Evolutionary conservation across 2,888 invertebrate species (phyloP).

Genomic region (Acanthacorydalis orientalis): DNA sequence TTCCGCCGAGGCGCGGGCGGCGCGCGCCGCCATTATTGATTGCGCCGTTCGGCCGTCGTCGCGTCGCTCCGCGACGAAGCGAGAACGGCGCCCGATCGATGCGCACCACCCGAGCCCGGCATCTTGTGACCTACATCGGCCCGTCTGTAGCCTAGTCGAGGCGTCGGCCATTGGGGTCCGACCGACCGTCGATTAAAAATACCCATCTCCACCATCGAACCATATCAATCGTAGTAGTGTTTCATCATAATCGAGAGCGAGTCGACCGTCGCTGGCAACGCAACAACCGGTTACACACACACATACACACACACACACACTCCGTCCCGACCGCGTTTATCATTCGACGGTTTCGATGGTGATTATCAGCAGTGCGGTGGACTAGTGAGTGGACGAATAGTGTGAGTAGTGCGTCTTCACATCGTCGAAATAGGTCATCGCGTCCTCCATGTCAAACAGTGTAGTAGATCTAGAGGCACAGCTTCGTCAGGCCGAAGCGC

Average conservation of each 20-base stretch:
- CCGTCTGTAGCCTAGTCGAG: slow-evolving; percentile 12
- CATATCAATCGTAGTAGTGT: neutral
- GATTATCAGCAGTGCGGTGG: slow-evolving; percentile 4
- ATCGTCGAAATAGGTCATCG: too few relatives aligned
- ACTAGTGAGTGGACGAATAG: too few relatives aligned
- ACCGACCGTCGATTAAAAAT: slow-evolving; percentile 13
- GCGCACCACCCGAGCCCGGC: slow-evolving; percentile 8
- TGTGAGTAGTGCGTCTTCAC: too few relatives aligned
- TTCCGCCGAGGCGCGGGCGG: too few relatives aligned
- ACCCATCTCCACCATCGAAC: neutral
- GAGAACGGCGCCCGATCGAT: slow-evolving; percentile 9
- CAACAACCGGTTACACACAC: neutral
- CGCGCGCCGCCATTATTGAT: too few relatives aligned
- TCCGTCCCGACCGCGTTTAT: neutral
- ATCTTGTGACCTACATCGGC: slow-evolving; percentile 6
- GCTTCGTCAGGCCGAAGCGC: slow-evolving; percentile 63
- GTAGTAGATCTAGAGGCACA: slow-evolving; percentile 49
- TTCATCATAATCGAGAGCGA: neutral
- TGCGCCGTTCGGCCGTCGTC: too few relatives aligned
- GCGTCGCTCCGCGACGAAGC: slow-evolving; percentile 11
- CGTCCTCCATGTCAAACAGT: slow-evolving; percentile 15
- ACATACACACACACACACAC: neutral
- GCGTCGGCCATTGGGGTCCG: slow-evolving; percentile 20
- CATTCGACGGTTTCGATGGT: neutral
- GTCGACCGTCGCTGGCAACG: neutral